These are phyloP conservation scores for Strigamia transsilvanica DNA, from an alignment of 2,888 invertebrate species.

Conservation along the genomic window DNA sequence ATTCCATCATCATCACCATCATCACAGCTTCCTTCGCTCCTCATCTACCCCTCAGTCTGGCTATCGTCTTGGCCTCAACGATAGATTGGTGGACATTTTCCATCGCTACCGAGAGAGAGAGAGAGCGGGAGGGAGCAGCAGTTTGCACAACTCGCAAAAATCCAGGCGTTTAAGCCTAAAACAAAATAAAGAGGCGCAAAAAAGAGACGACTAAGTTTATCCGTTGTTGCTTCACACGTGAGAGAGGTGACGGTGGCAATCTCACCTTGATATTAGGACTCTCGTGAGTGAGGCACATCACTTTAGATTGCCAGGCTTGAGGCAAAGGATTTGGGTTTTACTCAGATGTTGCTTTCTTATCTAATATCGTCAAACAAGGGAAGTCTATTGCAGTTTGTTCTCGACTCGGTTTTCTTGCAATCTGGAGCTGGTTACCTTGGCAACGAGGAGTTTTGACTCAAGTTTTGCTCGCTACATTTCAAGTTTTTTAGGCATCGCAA, in stretches of 20 bases:
- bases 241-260: constrained; percentile 10
- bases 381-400: not conserved
- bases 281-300: constrained; percentile 19
- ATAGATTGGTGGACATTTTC: constrained; percentile 49
- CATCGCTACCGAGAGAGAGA: constrained; percentile 22
- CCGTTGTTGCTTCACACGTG: not conserved
- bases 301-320: not conserved
- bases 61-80: constrained; percentile 43
- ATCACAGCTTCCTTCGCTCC: not conserved
- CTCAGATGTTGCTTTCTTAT: constrained; percentile 31
- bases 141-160: not conserved
- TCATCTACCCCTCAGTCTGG: constrained; percentile 28
- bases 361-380: constrained; percentile 44
- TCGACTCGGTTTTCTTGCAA: not conserved
- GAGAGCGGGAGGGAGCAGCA: not conserved
- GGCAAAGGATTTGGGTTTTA: constrained; percentile 6
- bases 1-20: constrained; percentile 4
- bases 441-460: not conserved
- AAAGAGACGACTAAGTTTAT: not conserved
- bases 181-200: not conserved
- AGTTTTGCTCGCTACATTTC: not conserved
- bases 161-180: not conserved
- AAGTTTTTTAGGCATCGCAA: no score
- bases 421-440: not conserved
- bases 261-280: constrained; percentile 1